phyloP scores from a whole-genome alignment of 2,888 invertebrate genomes.

The Capitulum mitella region DNA sequence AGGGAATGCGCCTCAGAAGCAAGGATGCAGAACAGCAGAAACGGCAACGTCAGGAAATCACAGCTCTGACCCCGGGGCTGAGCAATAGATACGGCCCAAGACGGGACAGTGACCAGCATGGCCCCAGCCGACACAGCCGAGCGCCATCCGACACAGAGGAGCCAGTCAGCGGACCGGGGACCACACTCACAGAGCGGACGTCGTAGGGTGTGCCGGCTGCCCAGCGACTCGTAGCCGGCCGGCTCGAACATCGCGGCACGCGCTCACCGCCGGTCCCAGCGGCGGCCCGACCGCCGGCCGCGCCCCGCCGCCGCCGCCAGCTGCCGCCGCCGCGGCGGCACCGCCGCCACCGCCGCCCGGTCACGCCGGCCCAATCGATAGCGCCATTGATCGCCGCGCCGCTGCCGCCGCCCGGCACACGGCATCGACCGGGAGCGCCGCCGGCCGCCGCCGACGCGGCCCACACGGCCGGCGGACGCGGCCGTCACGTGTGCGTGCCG shows the following conservation, averaged over 20 bases:
- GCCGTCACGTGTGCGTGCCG: no score
- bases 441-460: background rate
- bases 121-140: no score
- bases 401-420: background rate
- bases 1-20: no score
- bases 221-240: conserved; percentile 24
- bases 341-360: background rate
- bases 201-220: background rate
- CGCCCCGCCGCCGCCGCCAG: background rate
- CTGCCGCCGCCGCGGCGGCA: background rate
- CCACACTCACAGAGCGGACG: background rate
- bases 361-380: background rate
- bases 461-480: background rate
- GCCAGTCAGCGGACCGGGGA: background rate
- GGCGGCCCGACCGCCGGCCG: no score
- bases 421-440: background rate
- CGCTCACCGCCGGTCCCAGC: no score
- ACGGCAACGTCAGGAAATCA: no score
- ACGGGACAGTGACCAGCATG: no score
- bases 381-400: background rate
- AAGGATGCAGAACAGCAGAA: no score
- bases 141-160: no score
- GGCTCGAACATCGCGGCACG: conserved; percentile 7
- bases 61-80: no score
- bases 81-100: no score